These are phyloP conservation scores for Pterocles burchelli DNA, from an alignment of 2,113 vertebrate genomes.

Conservation along the genomic window DNA sequence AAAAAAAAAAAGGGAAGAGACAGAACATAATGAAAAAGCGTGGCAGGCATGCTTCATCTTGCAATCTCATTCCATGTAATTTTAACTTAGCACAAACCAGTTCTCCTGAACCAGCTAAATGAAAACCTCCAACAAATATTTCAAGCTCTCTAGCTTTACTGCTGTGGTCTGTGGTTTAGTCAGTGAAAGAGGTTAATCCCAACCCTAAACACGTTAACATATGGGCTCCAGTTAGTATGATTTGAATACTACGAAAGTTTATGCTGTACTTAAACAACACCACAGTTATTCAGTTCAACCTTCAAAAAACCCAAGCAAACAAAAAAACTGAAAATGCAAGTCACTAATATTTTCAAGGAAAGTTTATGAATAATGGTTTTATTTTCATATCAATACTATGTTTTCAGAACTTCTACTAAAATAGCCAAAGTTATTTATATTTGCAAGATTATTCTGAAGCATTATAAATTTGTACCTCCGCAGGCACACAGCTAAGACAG, in stretches of 20 bases:
- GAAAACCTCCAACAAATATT: constrained; percentile 22
- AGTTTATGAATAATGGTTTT: constrained; percentile 10
- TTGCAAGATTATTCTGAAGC: constrained; percentile 10
- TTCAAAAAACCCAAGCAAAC: not conserved
- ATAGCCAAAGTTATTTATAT: not conserved
- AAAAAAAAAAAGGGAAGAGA: not conserved
- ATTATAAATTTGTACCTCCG: not conserved
- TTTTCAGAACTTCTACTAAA: constrained; percentile 39
- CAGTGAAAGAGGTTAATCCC: not conserved
- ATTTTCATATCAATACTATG: constrained; percentile 2
- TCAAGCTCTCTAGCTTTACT: not conserved
- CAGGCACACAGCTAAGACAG: constrained; percentile 13
- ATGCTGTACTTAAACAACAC: not conserved
- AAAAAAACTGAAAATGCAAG: not conserved
- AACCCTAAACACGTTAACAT: not conserved
- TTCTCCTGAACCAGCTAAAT: constrained; percentile 11
- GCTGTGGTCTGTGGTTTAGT: constrained; percentile 17
- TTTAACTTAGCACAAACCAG: constrained; percentile 27
- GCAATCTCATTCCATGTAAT: constrained; percentile 34
- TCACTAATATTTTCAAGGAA: constrained; percentile 44
- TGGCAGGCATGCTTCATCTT: constrained; percentile 53
- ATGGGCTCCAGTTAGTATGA: not conserved
- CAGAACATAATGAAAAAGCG: constrained; percentile 62
- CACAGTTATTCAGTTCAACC: not conserved
- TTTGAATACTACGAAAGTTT: not conserved